Conservation (phyloP, 2,113 vertebrate species). For the Sorex fumeus region DNA sequence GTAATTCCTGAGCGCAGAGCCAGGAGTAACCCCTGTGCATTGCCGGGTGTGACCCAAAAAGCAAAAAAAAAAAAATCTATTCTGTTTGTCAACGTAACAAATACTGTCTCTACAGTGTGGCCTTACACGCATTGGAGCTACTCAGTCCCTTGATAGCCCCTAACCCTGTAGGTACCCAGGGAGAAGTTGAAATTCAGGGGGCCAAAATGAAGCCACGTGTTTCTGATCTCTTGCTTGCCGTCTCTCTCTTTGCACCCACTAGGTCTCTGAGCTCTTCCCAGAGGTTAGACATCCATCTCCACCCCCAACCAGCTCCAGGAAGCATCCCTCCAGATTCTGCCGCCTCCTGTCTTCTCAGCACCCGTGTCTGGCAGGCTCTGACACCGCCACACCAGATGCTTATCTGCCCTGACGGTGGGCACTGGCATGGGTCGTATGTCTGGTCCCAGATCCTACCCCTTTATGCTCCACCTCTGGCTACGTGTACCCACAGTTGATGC, state of each 20-base stretch:
- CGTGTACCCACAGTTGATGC: background rate
- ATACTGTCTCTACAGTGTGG: background rate
- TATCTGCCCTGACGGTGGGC: background rate
- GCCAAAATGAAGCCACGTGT: background rate
- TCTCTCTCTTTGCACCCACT: background rate
- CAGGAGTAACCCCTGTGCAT: too few relatives aligned
- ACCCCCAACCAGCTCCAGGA: rapidly evolving
- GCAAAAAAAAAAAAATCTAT: too few relatives aligned
- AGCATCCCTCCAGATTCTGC: background rate
- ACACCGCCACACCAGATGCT: background rate
- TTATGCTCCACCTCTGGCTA: background rate
- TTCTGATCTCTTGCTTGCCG: background rate
- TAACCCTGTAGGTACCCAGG: background rate
- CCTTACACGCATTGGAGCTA: background rate
- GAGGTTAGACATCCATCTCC: background rate
- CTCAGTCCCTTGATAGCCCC: background rate
- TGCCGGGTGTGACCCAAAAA: too few relatives aligned
- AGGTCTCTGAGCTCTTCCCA: background rate
- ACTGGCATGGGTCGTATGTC: background rate
- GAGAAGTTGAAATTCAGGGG: background rate
- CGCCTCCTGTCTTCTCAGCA: background rate
- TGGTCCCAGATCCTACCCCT: background rate
- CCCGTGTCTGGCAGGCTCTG: background rate
- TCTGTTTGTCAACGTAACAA: background rate
- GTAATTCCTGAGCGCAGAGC: too few relatives aligned